Base-by-base conservation (phyloP, 2,888 invertebrate genomes). In the Caenorhabditis panamensis region DNA sequence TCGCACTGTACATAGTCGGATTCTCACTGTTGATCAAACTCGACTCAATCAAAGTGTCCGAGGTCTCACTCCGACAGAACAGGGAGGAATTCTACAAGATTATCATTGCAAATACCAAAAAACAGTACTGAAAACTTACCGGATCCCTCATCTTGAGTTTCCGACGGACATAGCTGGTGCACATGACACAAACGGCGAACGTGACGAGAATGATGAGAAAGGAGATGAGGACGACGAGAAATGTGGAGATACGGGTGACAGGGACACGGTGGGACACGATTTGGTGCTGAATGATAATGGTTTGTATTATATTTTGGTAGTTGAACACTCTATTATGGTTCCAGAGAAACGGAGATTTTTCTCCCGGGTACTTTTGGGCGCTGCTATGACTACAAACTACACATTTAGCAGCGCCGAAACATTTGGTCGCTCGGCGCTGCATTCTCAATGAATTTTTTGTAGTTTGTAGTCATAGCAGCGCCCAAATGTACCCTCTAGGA, bases 31-130 rank as follows among this genome's bases (percentile, higher is more conserved):
- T 80, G 59, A 76, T 80, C 18, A 80, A 24, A 3, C 75, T 62
- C 16, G 80, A 80, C 22, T 80, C 80, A 22, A 79, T 68, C 13
- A 80, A 56, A 5, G 81, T 81, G 51, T 81, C 81, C 5, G 81
- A 71, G 9, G 81, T 81, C 24, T 66, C 76, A 53, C 58, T 68
- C 22, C 80, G 80, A 41, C 78, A 69, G 13, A 78, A 36, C 53
- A 64, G 26, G 3, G 58, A 16, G 1, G 58, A 16, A 28, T 59
- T 62, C 79, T 72, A 62, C n/a, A n/a, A n/a, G n/a, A n/a, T n/a
- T n/a, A n/a, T n/a, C n/a, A n/a, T n/a, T n/a, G n/a, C n/a, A n/a
- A n/a, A n/a, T n/a, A n/a, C n/a, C n/a, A n/a, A n/a, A 16, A 78
- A 66, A 49, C 24, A 49, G 31, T 51, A 53, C 1, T 37, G 24